phyloP scores from a whole-genome alignment of 2,888 invertebrate species.

The Chironomus tentans region DNA sequence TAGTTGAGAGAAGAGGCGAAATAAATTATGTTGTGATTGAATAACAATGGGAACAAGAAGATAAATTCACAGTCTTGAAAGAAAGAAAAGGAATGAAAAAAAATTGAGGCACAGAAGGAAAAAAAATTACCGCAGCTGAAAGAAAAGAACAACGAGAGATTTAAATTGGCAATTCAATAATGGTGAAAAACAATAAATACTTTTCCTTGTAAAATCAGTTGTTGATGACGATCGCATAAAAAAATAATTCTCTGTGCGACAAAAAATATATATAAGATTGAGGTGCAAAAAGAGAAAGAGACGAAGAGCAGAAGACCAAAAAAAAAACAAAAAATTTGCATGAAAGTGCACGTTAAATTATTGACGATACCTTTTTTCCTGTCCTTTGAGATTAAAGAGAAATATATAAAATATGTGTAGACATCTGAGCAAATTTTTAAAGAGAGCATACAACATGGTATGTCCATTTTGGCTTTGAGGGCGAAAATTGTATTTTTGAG shows the following conservation, averaged over 20 bases:
- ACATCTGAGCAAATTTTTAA: no score
- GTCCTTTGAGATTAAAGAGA: neutral
- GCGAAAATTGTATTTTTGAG: no score
- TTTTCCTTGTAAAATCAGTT: conserved; percentile 4
- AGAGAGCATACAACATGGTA: no score
- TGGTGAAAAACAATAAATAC: conserved; percentile 10
- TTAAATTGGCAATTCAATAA: conserved; percentile 12
- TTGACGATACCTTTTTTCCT: neutral
- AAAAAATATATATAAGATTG: no score
- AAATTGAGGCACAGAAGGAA: neutral
- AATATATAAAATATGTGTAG: neutral
- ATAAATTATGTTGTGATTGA: conserved; percentile 12
- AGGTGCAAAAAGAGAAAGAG: neutral
- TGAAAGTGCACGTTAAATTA: neutral
- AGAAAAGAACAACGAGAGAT: neutral
- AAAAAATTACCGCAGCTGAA: neutral
- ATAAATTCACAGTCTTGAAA: neutral
- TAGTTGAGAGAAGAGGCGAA: neutral
- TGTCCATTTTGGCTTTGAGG: no score
- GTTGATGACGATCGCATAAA: neutral
- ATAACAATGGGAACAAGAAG: neutral
- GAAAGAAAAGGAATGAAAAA: neutral
- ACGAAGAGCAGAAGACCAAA: no score
- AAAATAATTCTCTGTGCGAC: no score
- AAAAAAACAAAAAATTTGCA: neutral